Conservation (phyloP, 2,797 vertebrate species). For the Tiaroga cobitis region DNA sequence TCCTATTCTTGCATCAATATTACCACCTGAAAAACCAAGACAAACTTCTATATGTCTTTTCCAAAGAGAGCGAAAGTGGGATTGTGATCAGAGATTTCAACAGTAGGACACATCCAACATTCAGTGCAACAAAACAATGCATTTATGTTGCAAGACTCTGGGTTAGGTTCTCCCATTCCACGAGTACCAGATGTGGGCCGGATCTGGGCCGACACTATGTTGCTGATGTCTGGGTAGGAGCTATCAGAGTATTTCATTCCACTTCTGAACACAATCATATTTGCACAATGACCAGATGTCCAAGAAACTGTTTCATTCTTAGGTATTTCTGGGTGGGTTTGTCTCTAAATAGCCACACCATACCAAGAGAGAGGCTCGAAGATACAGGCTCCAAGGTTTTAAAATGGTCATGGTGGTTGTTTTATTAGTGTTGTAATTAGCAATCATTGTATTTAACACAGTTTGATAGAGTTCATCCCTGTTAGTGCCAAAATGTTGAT, state of each 20-base stretch:
- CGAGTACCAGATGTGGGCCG: too few species aligned
- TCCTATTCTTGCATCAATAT: constrained; percentile 68
- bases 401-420: neutral
- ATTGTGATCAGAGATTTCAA: neutral
- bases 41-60: constrained; percentile 1
- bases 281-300: neutral
- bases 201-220: too few species aligned
- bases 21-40: constrained; percentile 54
- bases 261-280: neutral
- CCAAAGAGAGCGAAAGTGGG: constrained; percentile 4
- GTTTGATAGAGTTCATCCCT: neutral
- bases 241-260: neutral
- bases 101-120: neutral
- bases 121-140: neutral
- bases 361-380: neutral
- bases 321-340: neutral
- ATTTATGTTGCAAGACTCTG: neutral
- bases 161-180: neutral
- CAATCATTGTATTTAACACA: neutral
- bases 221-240: neutral
- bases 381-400: neutral
- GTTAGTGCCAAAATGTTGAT: neutral
- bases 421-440: neutral
- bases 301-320: neutral
- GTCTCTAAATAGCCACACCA: neutral